A percentile compares a stretch with the other conserved stretches of the same genome.
Conservation (phyloP, 2,888 invertebrate genomes). For the Volucella inflata region DNA sequence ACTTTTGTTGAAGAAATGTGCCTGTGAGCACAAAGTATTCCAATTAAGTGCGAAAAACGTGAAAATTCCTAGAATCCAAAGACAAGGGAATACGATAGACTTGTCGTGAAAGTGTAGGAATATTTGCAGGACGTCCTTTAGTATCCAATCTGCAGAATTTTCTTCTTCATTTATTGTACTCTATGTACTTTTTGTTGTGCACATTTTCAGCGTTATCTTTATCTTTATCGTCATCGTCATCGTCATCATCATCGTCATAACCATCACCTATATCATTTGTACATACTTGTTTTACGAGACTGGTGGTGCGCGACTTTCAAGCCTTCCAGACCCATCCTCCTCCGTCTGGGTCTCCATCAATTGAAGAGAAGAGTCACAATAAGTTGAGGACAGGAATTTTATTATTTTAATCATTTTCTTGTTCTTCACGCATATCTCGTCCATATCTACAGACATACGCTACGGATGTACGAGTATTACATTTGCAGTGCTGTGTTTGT, state of each 20-base stretch:
- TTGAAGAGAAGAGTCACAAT: not conserved
- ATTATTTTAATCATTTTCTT: slow-evolving; percentile 13
- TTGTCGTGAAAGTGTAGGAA: no score
- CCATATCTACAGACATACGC: no score
- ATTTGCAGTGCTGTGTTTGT: not conserved
- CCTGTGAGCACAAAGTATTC: no score
- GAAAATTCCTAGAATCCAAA: no score
- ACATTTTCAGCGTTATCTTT: not conserved
- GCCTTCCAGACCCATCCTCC: not conserved
- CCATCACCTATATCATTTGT: not conserved
- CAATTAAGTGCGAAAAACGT: no score
- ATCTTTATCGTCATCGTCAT: not conserved
- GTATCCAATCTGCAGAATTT: slow-evolving; percentile 17
- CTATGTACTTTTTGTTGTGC: slow-evolving; percentile 21
- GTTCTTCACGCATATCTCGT: not conserved
- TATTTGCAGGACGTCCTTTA: slow-evolving; percentile 7
- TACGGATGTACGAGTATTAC: not conserved
- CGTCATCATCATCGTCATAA: slow-evolving; percentile 1
- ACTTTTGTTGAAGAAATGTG: no score
- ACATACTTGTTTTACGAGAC: no score
- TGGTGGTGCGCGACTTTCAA: no score
- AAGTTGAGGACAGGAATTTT: slow-evolving; percentile 18
- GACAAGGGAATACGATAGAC: no score
- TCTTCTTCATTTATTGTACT: slow-evolving; percentile 26
- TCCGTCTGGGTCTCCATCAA: no score